Conservation (phyloP, 2,888 invertebrate species). For the Idaea aversata region DNA sequence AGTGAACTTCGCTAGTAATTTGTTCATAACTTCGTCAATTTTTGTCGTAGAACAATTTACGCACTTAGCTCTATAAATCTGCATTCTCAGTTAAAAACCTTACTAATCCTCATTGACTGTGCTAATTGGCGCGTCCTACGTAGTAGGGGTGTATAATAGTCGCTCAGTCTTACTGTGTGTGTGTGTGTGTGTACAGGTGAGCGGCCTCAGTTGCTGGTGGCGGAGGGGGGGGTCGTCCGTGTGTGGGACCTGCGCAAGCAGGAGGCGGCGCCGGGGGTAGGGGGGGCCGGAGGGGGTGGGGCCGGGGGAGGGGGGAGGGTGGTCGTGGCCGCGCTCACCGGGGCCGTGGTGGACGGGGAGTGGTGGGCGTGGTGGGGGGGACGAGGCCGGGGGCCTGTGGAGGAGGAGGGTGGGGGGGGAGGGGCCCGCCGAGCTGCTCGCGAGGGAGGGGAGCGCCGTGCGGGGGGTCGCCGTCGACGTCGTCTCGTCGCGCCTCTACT, state of each 20-base stretch:
- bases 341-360: slow-evolving; percentile 23
- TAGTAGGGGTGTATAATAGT: no score
- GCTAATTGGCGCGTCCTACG: no score
- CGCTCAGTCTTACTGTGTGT: slow-evolving; percentile 24
- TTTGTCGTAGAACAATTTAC: no score
- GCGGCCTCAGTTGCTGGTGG: slow-evolving; percentile 83
- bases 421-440: slow-evolving; percentile 39
- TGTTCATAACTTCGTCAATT: no score
- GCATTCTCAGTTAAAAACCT: no score
- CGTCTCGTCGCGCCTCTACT: slow-evolving; percentile 84
- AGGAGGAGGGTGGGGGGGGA: slow-evolving; percentile 28
- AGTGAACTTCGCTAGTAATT: no score
- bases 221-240: slow-evolving; percentile 81
- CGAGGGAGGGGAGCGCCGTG: slow-evolving; percentile 81
- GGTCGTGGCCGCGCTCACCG: neutral
- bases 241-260: slow-evolving; percentile 82
- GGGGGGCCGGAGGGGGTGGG: slow-evolving; percentile 5
- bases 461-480: slow-evolving; percentile 88
- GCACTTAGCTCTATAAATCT: no score
- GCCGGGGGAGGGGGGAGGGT: neutral
- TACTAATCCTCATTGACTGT: no score
- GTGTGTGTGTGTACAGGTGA: slow-evolving; percentile 58
- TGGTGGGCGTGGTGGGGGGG: slow-evolving; percentile 68
- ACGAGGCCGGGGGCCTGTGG: slow-evolving; percentile 43
- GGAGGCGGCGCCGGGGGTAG: slow-evolving; percentile 38